Percentiles rank a stretch among this genome's conserved stretches.
phyloP scores from a whole-genome alignment of 2,888 invertebrate species.

The Psococerastis gibbosa region DNA sequence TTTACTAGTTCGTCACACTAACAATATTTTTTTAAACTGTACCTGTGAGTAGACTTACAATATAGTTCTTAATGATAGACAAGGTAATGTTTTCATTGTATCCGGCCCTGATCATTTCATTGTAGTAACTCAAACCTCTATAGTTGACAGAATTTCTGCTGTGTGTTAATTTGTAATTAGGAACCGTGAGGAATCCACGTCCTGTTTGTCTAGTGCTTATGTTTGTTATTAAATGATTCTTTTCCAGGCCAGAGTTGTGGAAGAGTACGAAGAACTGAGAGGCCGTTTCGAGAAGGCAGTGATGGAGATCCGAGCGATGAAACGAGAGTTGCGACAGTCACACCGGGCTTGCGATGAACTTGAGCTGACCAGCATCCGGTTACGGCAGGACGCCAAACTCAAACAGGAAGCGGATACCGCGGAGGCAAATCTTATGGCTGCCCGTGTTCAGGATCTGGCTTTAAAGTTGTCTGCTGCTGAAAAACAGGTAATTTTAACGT shows the following conservation, averaged over 20 bases:
- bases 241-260: slow-evolving; percentile 36
- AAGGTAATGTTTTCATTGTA: too few species aligned
- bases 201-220: too few species aligned
- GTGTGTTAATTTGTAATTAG: too few species aligned
- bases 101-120: too few species aligned
- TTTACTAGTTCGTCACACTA: too few species aligned
- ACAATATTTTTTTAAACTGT: too few species aligned
- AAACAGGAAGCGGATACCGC: slow-evolving; percentile 41
- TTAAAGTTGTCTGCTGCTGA: slow-evolving; percentile 63
- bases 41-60: too few species aligned
- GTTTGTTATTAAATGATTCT: too few species aligned
- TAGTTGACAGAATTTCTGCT: too few species aligned
- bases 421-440: slow-evolving; percentile 61
- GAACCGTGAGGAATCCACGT: too few species aligned
- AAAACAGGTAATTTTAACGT: slow-evolving; percentile 43
- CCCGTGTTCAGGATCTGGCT: slow-evolving; percentile 66
- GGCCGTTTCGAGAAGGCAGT: slow-evolving; percentile 65
- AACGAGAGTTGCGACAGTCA: slow-evolving; percentile 58
- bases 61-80: too few species aligned
- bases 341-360: slow-evolving; percentile 61
- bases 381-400: slow-evolving; percentile 51
- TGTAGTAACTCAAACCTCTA: too few species aligned
- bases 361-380: slow-evolving; percentile 56
- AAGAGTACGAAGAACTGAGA: slow-evolving; percentile 59
- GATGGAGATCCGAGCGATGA: slow-evolving; percentile 64